These are phyloP conservation scores for Tipula confusa DNA, from an alignment of 2,888 invertebrate genomes.

Conservation along the genomic window DNA sequence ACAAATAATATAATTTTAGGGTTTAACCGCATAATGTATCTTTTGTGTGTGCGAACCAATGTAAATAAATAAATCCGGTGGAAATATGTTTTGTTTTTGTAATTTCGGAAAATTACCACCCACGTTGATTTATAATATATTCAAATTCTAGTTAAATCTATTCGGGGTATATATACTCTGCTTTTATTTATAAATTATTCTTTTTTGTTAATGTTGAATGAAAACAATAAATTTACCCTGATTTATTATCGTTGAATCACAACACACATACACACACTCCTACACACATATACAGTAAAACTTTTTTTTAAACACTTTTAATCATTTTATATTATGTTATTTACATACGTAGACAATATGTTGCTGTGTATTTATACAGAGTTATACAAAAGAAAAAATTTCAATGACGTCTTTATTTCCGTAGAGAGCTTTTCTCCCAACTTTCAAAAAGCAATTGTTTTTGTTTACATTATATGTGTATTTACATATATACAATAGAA, in stretches of 20 bases:
- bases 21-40: background rate
- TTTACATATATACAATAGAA: background rate
- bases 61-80: background rate
- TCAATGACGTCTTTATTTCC: background rate
- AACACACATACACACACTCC: background rate
- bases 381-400: background rate
- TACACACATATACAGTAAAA: background rate
- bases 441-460: background rate
- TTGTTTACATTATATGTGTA: background rate
- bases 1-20: too few species aligned
- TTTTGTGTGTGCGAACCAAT: background rate
- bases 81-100: background rate
- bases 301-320: background rate
- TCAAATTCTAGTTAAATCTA: background rate
- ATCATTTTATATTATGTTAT: background rate
- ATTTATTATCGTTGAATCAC: background rate
- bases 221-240: background rate
- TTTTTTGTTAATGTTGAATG: background rate
- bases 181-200: too few species aligned
- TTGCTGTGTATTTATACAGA: background rate
- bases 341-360: background rate
- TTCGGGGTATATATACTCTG: background rate
- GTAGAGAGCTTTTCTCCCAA: background rate
- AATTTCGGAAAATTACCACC: background rate
- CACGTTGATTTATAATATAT: background rate